Base-by-base conservation (phyloP, 2,888 invertebrate species). In the Poecilus cupreus region DNA sequence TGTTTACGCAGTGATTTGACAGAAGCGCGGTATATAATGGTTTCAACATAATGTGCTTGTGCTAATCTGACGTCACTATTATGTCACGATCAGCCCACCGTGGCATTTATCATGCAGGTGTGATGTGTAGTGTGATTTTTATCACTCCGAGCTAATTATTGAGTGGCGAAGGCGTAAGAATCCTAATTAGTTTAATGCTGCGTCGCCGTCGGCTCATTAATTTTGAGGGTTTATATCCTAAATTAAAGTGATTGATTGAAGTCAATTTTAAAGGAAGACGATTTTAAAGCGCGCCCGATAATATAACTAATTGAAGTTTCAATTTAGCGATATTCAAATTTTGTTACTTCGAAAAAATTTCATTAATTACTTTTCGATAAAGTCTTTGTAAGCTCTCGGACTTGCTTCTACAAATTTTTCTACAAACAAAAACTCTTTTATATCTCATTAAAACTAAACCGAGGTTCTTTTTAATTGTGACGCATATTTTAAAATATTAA, bases 221-320 rank as follows among this genome's bases (percentile, higher is more conserved):
- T 75, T 75, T 51, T 75, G 16, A 49, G 75, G 75, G 75, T 51
- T 75, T 75, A 75, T 49, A 49, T 32, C 37, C 18, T 68, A 32
- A 32, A 32, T 32, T 54, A 11, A 26, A 75, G 51, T 75, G 75
- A 75, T 75, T 75, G 75, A 75, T 75, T 49, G 51, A 75, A 75
- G 51, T 75, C 75, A 75, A 51, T 75, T 75, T 75, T 39, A 74
- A 74, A 74, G 49, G 49, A 49, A 49, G 49, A n/a, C 49, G 49
- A 49, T 16, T 18, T 49, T 20, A 54, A 32, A 32, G 32, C 32
- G 51, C 70, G 70, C 8, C 39, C 18, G 70, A 70, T 70, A 70
- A 70, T 70, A 39, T 70, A 70, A 70, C 70, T 70, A 70, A 70
- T 70, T 70, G 70, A 39, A 70, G 54, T 54, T 54, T 54, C 54